Base-by-base conservation (phyloP, 23 tunicate genomes). In the Ascidia mentula region DNA sequence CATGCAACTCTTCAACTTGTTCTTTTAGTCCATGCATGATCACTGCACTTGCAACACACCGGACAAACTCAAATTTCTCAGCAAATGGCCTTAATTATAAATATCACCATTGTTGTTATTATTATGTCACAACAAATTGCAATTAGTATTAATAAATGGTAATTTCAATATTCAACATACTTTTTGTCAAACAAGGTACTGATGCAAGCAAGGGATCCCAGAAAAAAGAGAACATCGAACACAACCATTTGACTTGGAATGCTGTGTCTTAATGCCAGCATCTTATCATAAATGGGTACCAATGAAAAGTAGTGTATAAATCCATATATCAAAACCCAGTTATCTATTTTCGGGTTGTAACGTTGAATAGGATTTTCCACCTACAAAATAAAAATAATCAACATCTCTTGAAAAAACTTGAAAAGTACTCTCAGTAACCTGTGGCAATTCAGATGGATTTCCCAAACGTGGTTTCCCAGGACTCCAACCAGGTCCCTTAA, bases 401-500 rank as follows among this genome's bases (percentile, higher is more conserved):
- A 42, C 12, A 42, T 9, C 12, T 42, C 12, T 42, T 42, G 15
- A 42, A 12, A 42, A 15, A 15, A 42, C n/a, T n/a, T n/a, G n/a
- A n/a, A n/a, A n/a, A n/a, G n/a, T n/a, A n/a, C n/a, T n/a, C n/a
- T n/a, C n/a, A n/a, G n/a, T n/a, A n/a, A 94, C 94, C 75, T 60
- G 40, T 18, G 98, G 98, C 32, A 94, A 40, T 1, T 88, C 94
- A 72, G 69, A 39, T 32, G 20, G 79, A 31, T 88, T 40, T 53
- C 98, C 98, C 31, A 79, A 83, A 20, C 98, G 60, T 18, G 94
- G 90, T 38, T 76, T 88, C 7, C 94, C 98, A 2, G 94, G 94
- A 36, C 76, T 79, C 98, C 98, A 94, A 6, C 98, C 98, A 40
- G 98, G 98, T 77, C 98, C 98, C 46, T 84, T 82, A 42, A 88